phyloP scores from a whole-genome alignment of 2,888 invertebrate genomes.

The Heteromurus nitidus region DNA sequence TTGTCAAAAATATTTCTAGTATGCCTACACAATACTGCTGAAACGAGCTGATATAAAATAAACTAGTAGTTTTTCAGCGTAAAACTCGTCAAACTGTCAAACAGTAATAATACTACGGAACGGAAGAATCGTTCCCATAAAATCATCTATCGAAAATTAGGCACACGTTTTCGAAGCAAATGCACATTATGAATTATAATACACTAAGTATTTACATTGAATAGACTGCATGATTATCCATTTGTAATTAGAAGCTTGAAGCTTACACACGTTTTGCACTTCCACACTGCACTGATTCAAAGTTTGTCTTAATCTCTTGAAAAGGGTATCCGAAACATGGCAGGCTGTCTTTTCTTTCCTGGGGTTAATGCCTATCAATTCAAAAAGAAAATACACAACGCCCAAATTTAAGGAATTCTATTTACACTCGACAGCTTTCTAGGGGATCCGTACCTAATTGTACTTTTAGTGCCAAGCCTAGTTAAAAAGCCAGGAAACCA shows the following conservation, averaged over 20 bases:
- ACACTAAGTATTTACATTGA: too few relatives aligned
- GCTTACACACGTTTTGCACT: not conserved
- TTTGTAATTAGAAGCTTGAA: too few relatives aligned
- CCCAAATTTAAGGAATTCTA: slow-evolving; percentile 21
- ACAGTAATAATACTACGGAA: too few relatives aligned
- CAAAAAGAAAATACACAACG: slow-evolving; percentile 41
- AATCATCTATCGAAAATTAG: too few relatives aligned
- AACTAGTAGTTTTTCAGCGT: too few relatives aligned
- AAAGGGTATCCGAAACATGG: slow-evolving; percentile 49
- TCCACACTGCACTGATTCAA: not conserved
- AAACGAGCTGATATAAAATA: too few relatives aligned
- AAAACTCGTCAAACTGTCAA: too few relatives aligned
- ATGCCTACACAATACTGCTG: too few relatives aligned
- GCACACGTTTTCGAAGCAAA: too few relatives aligned
- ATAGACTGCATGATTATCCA: not conserved
- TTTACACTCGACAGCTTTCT: slow-evolving; percentile 31
- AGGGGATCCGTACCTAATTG: slow-evolving; percentile 44
- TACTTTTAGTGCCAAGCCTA: slow-evolving; percentile 44
- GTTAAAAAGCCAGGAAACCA: slow-evolving; percentile 44
- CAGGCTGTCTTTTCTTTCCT: slow-evolving; percentile 42
- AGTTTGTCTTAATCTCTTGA: slow-evolving; percentile 39
- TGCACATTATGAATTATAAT: too few relatives aligned
- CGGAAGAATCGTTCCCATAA: too few relatives aligned
- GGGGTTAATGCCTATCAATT: slow-evolving; percentile 61
- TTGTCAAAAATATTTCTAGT: too few relatives aligned